Evolutionary conservation across 2,888 invertebrate species (phyloP).

Genomic region (Athrips mouffetella): DNA sequence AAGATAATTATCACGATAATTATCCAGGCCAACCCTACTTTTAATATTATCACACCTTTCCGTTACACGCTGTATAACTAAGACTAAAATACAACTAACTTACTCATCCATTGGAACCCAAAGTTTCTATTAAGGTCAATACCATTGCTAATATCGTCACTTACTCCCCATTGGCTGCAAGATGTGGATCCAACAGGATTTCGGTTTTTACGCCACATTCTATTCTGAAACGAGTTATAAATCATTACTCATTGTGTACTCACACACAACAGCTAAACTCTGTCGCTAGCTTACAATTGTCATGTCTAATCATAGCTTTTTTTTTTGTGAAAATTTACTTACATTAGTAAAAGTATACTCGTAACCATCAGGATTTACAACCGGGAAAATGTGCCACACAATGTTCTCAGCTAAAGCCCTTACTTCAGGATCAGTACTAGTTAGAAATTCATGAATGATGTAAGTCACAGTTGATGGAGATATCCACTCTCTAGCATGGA

Average conservation of each 20-base stretch:
- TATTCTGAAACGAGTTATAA: conserved; percentile 71
- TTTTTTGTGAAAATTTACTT: conserved; percentile 38
- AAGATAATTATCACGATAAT: too few species aligned
- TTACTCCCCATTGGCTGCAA: conserved; percentile 11
- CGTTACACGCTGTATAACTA: too few species aligned
- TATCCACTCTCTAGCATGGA: conserved; percentile 89
- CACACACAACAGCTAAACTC: too few species aligned
- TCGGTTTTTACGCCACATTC: conserved; percentile 83
- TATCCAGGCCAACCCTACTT: too few species aligned
- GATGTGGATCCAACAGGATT: conserved; percentile 30
- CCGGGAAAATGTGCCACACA: conserved; percentile 88
- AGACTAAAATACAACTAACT: background rate
- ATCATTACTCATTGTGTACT: background rate
- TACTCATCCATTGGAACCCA: conserved; percentile 19
- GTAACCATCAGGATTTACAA: conserved; percentile 86
- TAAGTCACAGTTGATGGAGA: conserved; percentile 81
- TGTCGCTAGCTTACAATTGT: too few species aligned
- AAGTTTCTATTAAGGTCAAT: conserved; percentile 81
- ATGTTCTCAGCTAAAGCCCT: conserved; percentile 79
- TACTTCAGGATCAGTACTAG: conserved; percentile 71
- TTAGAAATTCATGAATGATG: conserved; percentile 82
- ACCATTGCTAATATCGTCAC: conserved; percentile 70
- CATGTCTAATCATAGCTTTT: too few species aligned
- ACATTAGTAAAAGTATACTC: conserved; percentile 80
- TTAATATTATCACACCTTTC: too few species aligned